Evolutionary conservation across 1,140 invertebrate species (phyloP).

Genomic region (Achatina immaculata): DNA sequence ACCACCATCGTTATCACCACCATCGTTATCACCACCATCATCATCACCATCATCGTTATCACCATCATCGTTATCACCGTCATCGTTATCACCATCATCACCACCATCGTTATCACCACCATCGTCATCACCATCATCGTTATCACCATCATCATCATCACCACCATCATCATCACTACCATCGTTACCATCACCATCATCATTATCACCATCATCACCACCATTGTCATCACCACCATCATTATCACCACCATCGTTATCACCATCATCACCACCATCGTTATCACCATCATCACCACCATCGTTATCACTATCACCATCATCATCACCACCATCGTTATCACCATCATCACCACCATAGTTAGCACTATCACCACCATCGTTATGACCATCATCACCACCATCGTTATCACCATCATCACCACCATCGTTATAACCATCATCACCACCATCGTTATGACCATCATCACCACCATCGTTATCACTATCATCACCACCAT

Average conservation of each 20-base stretch:
- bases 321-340: slow-evolving; percentile 16
- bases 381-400: not conserved
- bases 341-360: slow-evolving; percentile 1
- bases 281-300: slow-evolving; percentile 13
- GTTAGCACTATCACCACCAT: slow-evolving; percentile 14
- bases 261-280: not conserved
- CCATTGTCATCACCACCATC: not conserved
- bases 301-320: slow-evolving; percentile 10
- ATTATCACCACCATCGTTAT: not conserved
- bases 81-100: too few relatives aligned
- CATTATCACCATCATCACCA: too few relatives aligned
- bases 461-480: not conserved
- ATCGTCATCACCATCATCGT: too few relatives aligned
- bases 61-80: too few relatives aligned
- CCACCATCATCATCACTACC: too few relatives aligned
- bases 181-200: too few relatives aligned
- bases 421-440: not conserved
- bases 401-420: not conserved
- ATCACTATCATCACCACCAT: not conserved
- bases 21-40: too few relatives aligned
- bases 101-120: too few relatives aligned
- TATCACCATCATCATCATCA: too few relatives aligned
- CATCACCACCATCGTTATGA: not conserved
- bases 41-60: too few relatives aligned
- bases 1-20: too few relatives aligned